These are phyloP conservation scores for Nebria salina DNA, from an alignment of 2,888 invertebrate genomes.

Conservation along the genomic window DNA sequence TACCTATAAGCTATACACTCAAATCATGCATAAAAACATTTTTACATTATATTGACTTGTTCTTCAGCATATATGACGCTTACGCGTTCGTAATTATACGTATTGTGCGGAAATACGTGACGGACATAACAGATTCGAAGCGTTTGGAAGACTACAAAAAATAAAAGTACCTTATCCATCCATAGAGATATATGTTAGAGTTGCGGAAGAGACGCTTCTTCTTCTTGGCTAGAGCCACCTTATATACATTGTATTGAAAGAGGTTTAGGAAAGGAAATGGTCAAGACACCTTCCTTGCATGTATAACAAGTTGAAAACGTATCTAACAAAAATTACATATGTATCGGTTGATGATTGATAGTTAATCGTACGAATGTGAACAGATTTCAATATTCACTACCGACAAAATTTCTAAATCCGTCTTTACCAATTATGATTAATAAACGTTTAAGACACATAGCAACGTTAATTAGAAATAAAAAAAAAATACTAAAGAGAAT, in stretches of 20 bases:
- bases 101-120: slow-evolving; percentile 43
- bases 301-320: neutral
- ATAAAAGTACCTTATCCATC: neutral
- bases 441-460: no score
- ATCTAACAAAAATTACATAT: slow-evolving; percentile 10
- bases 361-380: neutral
- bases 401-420: no score
- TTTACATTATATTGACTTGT: slow-evolving; percentile 1
- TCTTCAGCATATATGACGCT: neutral
- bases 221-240: slow-evolving; percentile 6
- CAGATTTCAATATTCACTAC: neutral
- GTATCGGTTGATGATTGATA: slow-evolving; percentile 8
- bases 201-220: slow-evolving; percentile 6
- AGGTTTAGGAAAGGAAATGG: neutral
- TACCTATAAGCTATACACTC: no score
- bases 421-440: no score
- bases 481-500: no score
- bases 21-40: neutral
- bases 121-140: slow-evolving; percentile 21
- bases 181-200: neutral
- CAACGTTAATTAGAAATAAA: no score
- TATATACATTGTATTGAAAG: slow-evolving; percentile 5
- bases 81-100: slow-evolving; percentile 8
- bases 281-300: slow-evolving; percentile 7
- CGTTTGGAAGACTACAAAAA: slow-evolving; percentile 2